These are phyloP conservation scores for Cryptoprocta ferox DNA, from an alignment of 2,797 vertebrate species.

Conservation along the genomic window DNA sequence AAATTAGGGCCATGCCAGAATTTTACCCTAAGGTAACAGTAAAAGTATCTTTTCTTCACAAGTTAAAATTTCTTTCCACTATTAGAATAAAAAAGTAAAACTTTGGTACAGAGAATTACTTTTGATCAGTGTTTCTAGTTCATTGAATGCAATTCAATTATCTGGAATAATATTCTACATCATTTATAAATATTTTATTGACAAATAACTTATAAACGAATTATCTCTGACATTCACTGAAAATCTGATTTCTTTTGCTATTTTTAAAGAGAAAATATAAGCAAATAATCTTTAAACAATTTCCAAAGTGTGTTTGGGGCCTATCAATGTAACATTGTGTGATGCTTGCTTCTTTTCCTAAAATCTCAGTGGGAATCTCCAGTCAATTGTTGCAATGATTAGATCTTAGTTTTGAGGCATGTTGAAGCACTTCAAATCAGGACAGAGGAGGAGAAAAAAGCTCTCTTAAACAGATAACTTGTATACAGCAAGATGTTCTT, in stretches of 20 bases:
- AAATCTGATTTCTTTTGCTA: background rate
- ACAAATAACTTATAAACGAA: background rate
- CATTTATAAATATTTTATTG: background rate
- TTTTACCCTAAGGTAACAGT: background rate
- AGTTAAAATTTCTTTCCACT: background rate
- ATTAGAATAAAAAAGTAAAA: background rate
- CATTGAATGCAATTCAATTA: background rate
- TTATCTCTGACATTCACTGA: background rate
- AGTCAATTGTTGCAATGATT: slow-evolving; percentile 2
- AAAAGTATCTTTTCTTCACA: background rate
- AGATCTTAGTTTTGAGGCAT: slow-evolving; percentile 26
- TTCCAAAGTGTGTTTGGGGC: background rate
- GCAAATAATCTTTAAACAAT: background rate
- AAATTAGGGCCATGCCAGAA: background rate
- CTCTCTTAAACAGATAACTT: slow-evolving; percentile 79
- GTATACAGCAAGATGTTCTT: slow-evolving; percentile 69
- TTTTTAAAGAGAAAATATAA: background rate
- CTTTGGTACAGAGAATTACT: background rate
- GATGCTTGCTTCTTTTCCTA: background rate
- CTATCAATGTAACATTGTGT: background rate
- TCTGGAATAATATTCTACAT: background rate
- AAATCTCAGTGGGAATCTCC: background rate
- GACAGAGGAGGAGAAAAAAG: slow-evolving; percentile 72
- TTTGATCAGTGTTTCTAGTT: background rate
- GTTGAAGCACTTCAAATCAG: slow-evolving; percentile 75